Evolutionary conservation across 2,797 vertebrate species (phyloP).

Genomic region (Gallinago nigripennis): DNA sequence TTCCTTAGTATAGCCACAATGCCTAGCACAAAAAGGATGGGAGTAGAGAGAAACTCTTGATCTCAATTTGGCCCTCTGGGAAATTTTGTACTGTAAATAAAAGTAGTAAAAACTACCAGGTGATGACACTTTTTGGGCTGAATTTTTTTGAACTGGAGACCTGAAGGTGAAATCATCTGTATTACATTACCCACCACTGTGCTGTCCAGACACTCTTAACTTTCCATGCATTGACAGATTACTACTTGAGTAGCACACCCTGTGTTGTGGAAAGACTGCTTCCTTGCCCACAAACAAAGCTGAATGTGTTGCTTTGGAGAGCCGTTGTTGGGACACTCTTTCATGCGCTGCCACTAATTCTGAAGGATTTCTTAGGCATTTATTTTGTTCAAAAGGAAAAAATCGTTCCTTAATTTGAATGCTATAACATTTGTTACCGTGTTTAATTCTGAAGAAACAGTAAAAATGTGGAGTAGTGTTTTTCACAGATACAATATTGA

Average conservation of each 20-base stretch:
- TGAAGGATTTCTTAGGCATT: neutral
- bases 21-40: neutral
- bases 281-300: neutral
- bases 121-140: constrained; percentile 64
- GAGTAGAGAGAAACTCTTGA: neutral
- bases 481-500: neutral
- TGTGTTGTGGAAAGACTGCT: neutral
- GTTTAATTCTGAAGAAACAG: neutral
- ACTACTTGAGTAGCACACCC: constrained; percentile 16
- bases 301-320: neutral
- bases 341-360: neutral
- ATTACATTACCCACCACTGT: constrained; percentile 26
- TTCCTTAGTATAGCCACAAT: neutral
- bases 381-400: neutral
- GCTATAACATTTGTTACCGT: neutral
- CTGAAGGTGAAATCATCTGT: constrained; percentile 65
- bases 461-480: neutral
- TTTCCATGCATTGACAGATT: constrained; percentile 4
- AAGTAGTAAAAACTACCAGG: constrained; percentile 57
- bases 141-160: constrained; percentile 58
- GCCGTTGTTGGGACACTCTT: neutral
- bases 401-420: neutral
- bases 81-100: constrained; percentile 41
- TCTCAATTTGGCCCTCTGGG: constrained; percentile 11
- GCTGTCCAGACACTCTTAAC: constrained; percentile 19